These are phyloP conservation scores for Camelus bactrianus DNA, from an alignment of 2,113 vertebrate species.

Conservation along the genomic window DNA sequence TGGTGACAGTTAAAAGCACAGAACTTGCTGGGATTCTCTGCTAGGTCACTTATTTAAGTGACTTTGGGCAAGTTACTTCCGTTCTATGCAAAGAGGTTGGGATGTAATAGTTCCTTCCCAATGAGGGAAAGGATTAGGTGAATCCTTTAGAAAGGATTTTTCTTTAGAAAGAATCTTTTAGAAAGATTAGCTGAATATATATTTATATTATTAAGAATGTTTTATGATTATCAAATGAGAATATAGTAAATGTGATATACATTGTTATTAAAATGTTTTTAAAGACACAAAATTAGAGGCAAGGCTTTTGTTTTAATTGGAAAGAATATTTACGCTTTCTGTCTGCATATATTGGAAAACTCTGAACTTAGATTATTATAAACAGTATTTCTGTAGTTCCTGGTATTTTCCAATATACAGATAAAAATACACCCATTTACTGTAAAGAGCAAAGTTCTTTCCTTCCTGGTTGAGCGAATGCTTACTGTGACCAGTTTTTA, in stretches of 20 bases:
- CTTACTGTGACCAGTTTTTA: not conserved
- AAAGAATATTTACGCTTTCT: slow-evolving; percentile 34
- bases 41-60: not conserved
- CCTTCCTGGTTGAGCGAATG: not conserved
- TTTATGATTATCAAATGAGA: slow-evolving; percentile 18
- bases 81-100: not conserved
- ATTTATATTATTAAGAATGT: not conserved
- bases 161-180: no score
- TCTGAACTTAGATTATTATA: not conserved
- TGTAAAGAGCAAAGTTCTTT: not conserved
- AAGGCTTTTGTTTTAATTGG: not conserved
- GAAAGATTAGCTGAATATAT: not conserved
- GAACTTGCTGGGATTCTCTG: not conserved
- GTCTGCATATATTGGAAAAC: not conserved
- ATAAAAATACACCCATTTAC: not conserved
- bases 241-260: not conserved
- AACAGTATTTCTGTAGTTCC: not conserved
- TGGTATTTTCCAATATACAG: not conserved
- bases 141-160: no score
- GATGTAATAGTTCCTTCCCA: not conserved
- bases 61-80: not conserved
- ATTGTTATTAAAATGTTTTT: slow-evolving; percentile 7
- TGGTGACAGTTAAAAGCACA: not conserved
- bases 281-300: not conserved
- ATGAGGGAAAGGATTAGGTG: no score